Conservation (phyloP, 2,797 vertebrate species). For the Xiphophorus birchmanni region DNA sequence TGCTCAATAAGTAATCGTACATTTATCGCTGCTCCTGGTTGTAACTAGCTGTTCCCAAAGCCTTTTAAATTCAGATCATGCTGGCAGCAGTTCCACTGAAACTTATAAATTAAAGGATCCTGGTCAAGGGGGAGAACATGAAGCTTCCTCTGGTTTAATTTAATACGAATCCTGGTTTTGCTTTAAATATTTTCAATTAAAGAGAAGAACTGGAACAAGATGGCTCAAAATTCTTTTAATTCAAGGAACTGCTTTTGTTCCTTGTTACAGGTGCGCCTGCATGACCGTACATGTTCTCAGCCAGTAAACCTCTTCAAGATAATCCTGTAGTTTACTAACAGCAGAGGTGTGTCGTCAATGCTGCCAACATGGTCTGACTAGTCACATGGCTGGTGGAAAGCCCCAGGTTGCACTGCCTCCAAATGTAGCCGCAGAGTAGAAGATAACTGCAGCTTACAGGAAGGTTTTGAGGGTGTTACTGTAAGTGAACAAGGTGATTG, state of each 20-base stretch:
- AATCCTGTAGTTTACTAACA: constrained; percentile 54
- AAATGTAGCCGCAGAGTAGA: constrained; percentile 52
- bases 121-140: background rate
- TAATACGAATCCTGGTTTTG: background rate
- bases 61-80: background rate
- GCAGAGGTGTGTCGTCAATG: constrained; percentile 42
- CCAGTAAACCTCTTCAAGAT: constrained; percentile 43
- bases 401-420: constrained; percentile 55
- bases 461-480: constrained; percentile 35
- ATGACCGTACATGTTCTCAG: constrained; percentile 32
- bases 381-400: constrained; percentile 81
- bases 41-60: background rate
- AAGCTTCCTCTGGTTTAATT: background rate
- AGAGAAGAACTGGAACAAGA: background rate
- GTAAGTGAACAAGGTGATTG: constrained; percentile 42
- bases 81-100: background rate
- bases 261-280: constrained; percentile 23
- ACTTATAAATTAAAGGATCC: background rate
- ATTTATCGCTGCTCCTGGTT: constrained; percentile 13
- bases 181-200: background rate
- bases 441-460: constrained; percentile 30
- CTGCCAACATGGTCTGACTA: constrained; percentile 62
- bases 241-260: constrained; percentile 9
- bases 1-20: constrained; percentile 9
- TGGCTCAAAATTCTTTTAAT: background rate